A percentile compares a stretch with the other conserved stretches of the same genome.
phyloP scores from a whole-genome alignment of 2,797 vertebrate species.

The Ibycter americanus region DNA sequence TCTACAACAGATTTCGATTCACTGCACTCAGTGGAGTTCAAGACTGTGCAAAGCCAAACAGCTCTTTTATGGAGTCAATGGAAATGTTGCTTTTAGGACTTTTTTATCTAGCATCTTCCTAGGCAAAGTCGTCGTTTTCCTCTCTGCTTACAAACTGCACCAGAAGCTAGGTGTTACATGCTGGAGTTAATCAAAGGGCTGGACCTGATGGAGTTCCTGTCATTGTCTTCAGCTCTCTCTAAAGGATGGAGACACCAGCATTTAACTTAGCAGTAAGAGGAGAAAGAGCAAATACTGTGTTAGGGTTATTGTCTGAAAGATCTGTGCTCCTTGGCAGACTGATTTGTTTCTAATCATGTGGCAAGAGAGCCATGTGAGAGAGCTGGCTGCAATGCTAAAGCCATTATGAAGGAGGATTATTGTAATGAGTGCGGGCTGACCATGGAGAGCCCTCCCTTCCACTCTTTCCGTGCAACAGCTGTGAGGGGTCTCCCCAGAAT shows the following conservation, averaged over 20 bases:
- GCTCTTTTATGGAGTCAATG: conserved; percentile 7
- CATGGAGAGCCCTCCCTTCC: not conserved
- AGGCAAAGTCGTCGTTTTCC: not conserved
- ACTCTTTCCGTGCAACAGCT: not conserved
- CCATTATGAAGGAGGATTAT: not conserved
- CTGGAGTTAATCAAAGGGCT: conserved; percentile 1
- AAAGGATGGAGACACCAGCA: not conserved
- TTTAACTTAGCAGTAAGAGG: not conserved
- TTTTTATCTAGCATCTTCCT: conserved; percentile 23
- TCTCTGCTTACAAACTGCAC: not conserved
- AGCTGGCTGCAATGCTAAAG: not conserved
- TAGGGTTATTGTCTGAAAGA: not conserved
- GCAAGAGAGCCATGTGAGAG: not conserved
- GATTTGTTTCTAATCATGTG: not conserved
- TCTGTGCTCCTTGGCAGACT: not conserved
- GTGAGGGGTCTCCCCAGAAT: not conserved
- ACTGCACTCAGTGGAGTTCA: conserved; percentile 12
- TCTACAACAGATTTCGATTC: conserved; percentile 29
- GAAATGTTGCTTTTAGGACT: not conserved
- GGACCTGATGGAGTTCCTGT: not conserved
- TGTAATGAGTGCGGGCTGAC: not conserved
- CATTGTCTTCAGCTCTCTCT: not conserved
- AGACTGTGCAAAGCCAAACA: conserved; percentile 33
- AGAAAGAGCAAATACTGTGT: not conserved
- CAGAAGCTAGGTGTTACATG: not conserved